Base-by-base conservation (phyloP, 2,113 vertebrate genomes). In the Bos indicus region DNA sequence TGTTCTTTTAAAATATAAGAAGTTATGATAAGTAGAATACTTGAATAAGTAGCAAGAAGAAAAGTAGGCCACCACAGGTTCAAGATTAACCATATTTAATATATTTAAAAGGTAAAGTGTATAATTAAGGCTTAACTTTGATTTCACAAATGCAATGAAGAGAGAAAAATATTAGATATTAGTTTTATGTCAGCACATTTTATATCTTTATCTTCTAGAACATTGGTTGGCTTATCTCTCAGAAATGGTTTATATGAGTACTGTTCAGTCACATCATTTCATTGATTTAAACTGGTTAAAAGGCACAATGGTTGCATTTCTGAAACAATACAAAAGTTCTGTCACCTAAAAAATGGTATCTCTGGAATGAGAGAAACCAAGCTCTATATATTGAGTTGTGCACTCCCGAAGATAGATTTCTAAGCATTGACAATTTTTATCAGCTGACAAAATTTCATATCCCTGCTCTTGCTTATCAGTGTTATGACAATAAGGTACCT, bases 261-360 rank as follows among this genome's bases (percentile, higher is more conserved):
- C 43, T 71, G 5, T 59, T 94, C n/a, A 56, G 33, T 78, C 15
- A 60, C n/a, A 52, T 54, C 28, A 21, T 78, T 93, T 89, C 48
- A 94, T 46, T 91, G 48, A 81, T 89, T 96, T 96, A 91, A 96
- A 78, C 60, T 92, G 43, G 60, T 59, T 91, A 67, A 88, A 91
- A 95, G 43, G 7, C 46, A 86, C 48, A 90, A 54, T 1, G 14
- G 14, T 51, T 54, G 6, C n/a, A 83, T 82, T 91, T 96, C n/a
- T 96, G 30, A 57, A 67, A 52, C 21, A 48, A 23, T 59, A 14
- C 9, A 82, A 96, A 91, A 93, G 14, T 88, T 87, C 33, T 62
- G 43, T 90, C 56, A 80, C 46, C 87, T 92, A 30, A 89, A 74
- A 94, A 95, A 86, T 7, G 11, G 17, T 86, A 77, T 83, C 43